Percentiles rank a stretch among this genome's conserved stretches.
Evolutionary conservation across 2,888 invertebrate species (phyloP).

Genomic region (Gymnocheta viridis): DNA sequence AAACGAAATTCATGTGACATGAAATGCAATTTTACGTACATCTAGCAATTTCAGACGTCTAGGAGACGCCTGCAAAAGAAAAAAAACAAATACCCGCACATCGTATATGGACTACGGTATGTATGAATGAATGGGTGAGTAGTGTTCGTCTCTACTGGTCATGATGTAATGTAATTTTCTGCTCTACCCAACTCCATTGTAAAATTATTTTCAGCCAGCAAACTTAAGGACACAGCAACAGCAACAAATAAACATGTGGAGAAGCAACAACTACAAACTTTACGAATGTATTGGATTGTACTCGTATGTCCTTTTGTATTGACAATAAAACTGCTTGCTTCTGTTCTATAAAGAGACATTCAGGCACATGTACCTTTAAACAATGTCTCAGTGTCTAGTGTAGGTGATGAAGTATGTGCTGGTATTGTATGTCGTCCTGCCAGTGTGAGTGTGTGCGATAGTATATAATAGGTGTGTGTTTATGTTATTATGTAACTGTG

Average conservation of each 20-base stretch:
- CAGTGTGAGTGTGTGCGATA: conserved; percentile 1
- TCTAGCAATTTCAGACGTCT: conserved; percentile 60
- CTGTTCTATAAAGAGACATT: not conserved
- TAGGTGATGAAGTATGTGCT: conserved; percentile 4
- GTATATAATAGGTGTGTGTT: not conserved
- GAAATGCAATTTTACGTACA: conserved; percentile 57
- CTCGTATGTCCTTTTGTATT: conserved; percentile 20
- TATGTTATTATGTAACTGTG: not conserved
- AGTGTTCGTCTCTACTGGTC: conserved; percentile 18
- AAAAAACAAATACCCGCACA: not conserved
- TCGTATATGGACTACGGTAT: conserved; percentile 3
- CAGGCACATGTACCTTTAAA: not conserved
- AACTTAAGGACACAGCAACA: conserved; percentile 32
- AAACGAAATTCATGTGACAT: conserved; percentile 61
- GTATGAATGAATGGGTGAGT: not conserved
- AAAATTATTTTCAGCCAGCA: conserved; percentile 17
- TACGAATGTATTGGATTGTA: conserved; percentile 6
- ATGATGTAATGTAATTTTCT: conserved; percentile 55
- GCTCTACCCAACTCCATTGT: conserved; percentile 23
- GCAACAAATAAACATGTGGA: conserved; percentile 9
- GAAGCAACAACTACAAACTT: conserved; percentile 29
- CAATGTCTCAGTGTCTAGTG: not conserved
- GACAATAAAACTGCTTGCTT: conserved; percentile 13
- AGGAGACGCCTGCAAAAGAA: conserved; percentile 46
- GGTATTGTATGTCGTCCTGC: conserved; percentile 27